Percentiles rank a stretch among this genome's conserved stretches.
phyloP scores from a whole-genome alignment of 2,888 invertebrate genomes.

The Hemaris fuciformis region DNA sequence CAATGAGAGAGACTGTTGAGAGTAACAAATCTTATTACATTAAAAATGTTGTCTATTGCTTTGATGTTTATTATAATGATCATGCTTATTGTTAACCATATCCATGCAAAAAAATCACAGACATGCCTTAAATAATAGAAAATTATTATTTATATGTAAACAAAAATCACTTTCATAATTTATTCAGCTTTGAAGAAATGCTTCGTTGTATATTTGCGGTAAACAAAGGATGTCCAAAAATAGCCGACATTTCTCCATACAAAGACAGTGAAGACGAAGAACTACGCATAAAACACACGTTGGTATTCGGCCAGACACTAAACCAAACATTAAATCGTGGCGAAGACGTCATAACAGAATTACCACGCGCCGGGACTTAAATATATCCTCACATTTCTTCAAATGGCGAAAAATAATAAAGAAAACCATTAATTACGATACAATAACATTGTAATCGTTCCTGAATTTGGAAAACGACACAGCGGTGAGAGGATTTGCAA shows the following conservation, averaged over 20 bases:
- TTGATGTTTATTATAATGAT: too few relatives aligned
- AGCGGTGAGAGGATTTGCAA: conserved; percentile 26
- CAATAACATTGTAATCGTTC: neutral
- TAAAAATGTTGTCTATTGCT: too few relatives aligned
- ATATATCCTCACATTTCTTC: neutral
- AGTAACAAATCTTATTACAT: too few relatives aligned
- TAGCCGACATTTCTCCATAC: conserved; percentile 36
- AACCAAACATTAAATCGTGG: conserved; percentile 40
- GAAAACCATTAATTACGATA: neutral
- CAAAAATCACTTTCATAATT: neutral
- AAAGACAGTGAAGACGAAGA: conserved; percentile 42
- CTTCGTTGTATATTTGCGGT: conserved; percentile 9
- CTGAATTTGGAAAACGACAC: conserved; percentile 28
- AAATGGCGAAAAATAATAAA: neutral
- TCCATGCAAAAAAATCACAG: too few relatives aligned
- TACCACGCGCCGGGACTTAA: conserved; percentile 23
- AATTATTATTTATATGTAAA: conserved; percentile 14
- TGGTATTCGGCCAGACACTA: conserved; percentile 42
- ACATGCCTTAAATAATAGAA: too few relatives aligned
- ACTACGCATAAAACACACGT: conserved; percentile 49
- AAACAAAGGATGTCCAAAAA: conserved; percentile 52
- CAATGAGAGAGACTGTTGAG: too few relatives aligned
- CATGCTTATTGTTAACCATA: too few relatives aligned
- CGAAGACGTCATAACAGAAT: conserved; percentile 42
- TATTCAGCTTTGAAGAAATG: neutral